Percentiles rank a stretch among this genome's conserved stretches.
Conservation (phyloP, 2,888 invertebrate species). For the Coremacera marginata region DNA sequence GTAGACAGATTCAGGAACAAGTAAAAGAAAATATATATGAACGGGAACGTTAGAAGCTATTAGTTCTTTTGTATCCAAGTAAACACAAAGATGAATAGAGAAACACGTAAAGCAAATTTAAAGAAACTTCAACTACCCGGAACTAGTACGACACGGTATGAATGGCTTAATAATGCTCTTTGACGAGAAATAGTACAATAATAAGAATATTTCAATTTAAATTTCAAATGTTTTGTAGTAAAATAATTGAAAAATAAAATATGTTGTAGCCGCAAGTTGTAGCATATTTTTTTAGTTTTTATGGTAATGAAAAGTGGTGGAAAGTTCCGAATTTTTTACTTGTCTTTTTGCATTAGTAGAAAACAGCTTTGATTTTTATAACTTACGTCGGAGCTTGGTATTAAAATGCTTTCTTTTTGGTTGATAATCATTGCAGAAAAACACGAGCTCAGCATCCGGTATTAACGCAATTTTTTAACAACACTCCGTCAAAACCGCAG, state of each 20-base stretch:
- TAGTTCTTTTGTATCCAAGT: neutral
- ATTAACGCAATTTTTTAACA: too few species aligned
- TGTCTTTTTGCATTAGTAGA: too few species aligned
- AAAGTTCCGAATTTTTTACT: too few species aligned
- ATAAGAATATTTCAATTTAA: neutral
- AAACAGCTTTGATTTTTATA: too few species aligned
- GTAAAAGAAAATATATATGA: constrained; percentile 54
- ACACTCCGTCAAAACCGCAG: too few species aligned
- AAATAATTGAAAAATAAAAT: neutral
- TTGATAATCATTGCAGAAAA: too few species aligned
- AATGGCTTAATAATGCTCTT: constrained; percentile 1
- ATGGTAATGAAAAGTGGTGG: neutral
- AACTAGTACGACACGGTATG: constrained; percentile 56
- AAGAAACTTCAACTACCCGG: constrained; percentile 59
- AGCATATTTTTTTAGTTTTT: neutral
- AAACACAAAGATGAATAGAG: constrained; percentile 56
- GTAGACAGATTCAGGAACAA: constrained; percentile 53
- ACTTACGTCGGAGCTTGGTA: too few species aligned
- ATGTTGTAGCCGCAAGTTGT: constrained; percentile 20
- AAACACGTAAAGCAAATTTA: constrained; percentile 60
- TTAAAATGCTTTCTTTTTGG: too few species aligned
- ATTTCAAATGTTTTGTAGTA: neutral
- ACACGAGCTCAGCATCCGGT: too few species aligned
- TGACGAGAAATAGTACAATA: constrained; percentile 6
- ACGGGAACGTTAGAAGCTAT: constrained; percentile 53